These are phyloP conservation scores for Aporophyla lueneburgensis DNA, from an alignment of 2,888 invertebrate species.

Conservation along the genomic window DNA sequence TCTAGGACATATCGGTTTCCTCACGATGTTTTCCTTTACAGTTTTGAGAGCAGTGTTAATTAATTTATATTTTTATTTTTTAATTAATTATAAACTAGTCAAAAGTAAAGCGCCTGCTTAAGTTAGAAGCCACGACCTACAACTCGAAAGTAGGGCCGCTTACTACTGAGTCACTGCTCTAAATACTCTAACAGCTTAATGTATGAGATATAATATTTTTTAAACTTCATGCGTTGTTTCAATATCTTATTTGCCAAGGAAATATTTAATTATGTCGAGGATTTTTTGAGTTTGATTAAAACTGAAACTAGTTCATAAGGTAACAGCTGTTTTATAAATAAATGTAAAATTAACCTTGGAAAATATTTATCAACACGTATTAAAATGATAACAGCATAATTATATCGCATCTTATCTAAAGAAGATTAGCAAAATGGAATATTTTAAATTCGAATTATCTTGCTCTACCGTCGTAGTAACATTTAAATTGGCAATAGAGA, in stretches of 20 bases:
- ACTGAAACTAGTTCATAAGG: not conserved
- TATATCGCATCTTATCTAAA: constrained; percentile 25
- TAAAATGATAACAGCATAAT: constrained; percentile 14
- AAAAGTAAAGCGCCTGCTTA: no score
- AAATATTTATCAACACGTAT: constrained; percentile 5
- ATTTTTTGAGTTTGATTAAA: not conserved
- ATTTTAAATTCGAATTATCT: constrained; percentile 25
- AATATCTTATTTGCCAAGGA: not conserved
- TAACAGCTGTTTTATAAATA: constrained; percentile 17
- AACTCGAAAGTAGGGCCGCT: no score
- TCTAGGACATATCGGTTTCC: no score
- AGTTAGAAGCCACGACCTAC: no score
- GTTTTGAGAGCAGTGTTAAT: no score
- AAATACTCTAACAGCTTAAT: no score
- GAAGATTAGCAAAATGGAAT: constrained; percentile 28
- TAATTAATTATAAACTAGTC: no score
- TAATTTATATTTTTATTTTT: no score
- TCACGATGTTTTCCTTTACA: no score
- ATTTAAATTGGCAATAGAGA: constrained; percentile 30
- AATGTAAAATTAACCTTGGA: not conserved
- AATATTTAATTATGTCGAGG: not conserved
- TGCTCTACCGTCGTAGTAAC: not conserved
- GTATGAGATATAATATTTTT: no score
- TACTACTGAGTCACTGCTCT: no score
- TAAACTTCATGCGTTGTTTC: not conserved